phyloP scores from a whole-genome alignment of 1,140 invertebrate genomes.

The Phymorhynchus buccinoides region DNA sequence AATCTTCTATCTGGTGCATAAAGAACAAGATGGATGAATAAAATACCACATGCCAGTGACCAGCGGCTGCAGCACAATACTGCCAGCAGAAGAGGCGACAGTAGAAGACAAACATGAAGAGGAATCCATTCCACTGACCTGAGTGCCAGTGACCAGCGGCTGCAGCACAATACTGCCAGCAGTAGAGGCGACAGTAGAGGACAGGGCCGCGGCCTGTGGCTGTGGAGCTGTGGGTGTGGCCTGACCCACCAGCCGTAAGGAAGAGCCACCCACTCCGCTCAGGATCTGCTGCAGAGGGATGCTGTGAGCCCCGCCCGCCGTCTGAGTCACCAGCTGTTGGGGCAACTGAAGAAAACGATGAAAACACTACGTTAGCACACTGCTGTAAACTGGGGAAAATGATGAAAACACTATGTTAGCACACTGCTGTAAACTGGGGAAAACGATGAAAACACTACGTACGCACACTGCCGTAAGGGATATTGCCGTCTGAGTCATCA shows the following conservation, averaged over 20 bases:
- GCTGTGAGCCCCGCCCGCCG: conserved; percentile 30
- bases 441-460: no score
- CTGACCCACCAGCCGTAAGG: conserved; percentile 44
- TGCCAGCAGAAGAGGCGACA: not conserved
- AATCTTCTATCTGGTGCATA: no score
- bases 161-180: conserved; percentile 26
- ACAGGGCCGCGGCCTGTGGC: not conserved
- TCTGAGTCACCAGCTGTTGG: conserved; percentile 25
- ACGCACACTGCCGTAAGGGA: no score
- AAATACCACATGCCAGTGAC: no score
- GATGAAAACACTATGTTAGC: no score
- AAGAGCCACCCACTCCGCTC: conserved; percentile 20
- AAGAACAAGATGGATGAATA: no score
- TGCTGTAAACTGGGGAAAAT: no score
- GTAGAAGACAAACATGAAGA: no score
- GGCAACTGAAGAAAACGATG: conserved; percentile 13
- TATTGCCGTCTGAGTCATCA: conserved; percentile 22
- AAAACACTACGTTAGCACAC: no score
- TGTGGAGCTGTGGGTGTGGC: conserved; percentile 23
- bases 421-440: no score
- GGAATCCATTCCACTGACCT: no score
- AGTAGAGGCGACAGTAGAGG: not conserved
- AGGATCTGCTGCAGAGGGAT: conserved; percentile 50
- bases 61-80: no score
- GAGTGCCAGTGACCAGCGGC: conserved; percentile 44